Conservation (phyloP, 1,140 invertebrate species). For the Tenebrio molitor region DNA sequence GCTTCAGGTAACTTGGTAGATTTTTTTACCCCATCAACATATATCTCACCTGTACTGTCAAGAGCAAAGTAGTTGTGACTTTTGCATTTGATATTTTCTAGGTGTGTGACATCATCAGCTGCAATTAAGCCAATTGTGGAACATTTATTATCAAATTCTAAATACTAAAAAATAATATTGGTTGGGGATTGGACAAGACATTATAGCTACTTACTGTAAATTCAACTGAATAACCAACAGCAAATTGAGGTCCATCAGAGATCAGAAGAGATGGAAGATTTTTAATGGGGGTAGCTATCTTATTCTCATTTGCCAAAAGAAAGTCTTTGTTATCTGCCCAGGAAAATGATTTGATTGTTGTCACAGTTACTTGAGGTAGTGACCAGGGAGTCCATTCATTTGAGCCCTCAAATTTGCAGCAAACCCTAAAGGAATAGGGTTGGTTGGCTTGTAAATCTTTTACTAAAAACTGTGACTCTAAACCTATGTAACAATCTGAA, state of each 20-base stretch:
- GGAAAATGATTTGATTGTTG: conserved; percentile 54
- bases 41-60: conserved; percentile 56
- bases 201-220: conserved; percentile 57
- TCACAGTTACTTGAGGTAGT: conserved; percentile 54
- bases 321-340: conserved; percentile 54
- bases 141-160: conserved; percentile 57
- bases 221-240: conserved; percentile 58
- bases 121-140: conserved; percentile 52
- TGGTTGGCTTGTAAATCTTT: conserved; percentile 56
- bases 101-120: conserved; percentile 21
- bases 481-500: conserved; percentile 58
- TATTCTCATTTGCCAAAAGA: conserved; percentile 56
- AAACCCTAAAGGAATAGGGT: conserved; percentile 60
- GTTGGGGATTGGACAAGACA: conserved; percentile 3
- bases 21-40: conserved; percentile 58
- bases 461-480: conserved; percentile 57
- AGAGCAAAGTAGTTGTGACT: conserved; percentile 51
- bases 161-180: conserved; percentile 55
- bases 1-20: conserved; percentile 56
- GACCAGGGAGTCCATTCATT: conserved; percentile 61
- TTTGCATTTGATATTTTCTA: conserved; percentile 12
- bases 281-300: conserved; percentile 51
- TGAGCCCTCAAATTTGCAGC: conserved; percentile 61
- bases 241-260: conserved; percentile 56
- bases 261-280: conserved; percentile 44